A percentile compares a stretch with the other conserved stretches of the same genome.
Evolutionary conservation across 2,113 vertebrate species (phyloP).

Genomic region (Pseudopipra pipra): DNA sequence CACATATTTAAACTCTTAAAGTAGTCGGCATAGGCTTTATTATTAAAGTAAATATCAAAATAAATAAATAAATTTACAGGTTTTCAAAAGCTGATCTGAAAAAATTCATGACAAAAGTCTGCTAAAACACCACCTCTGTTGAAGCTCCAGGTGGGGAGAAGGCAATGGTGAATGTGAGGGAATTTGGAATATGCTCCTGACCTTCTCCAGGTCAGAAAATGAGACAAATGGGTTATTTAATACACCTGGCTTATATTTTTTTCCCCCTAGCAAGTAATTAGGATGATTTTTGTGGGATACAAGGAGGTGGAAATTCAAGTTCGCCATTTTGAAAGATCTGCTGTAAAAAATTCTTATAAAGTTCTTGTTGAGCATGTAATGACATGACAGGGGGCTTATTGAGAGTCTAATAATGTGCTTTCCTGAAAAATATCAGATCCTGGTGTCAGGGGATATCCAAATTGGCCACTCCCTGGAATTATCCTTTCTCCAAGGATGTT

Average conservation of each 20-base stretch:
- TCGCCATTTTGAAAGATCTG: not conserved
- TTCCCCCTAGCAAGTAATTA: not conserved
- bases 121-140: not conserved
- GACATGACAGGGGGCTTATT: not conserved
- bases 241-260: accelerated
- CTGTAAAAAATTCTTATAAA: not conserved
- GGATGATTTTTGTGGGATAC: not conserved
- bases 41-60: too few relatives aligned
- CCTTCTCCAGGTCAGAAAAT: not conserved
- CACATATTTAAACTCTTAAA: not conserved
- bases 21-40: not conserved
- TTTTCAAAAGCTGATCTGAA: not conserved
- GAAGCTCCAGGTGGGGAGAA: not conserved
- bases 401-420: not conserved
- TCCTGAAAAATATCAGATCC: not conserved
- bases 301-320: not conserved
- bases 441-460: not conserved
- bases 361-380: not conserved
- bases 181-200: not conserved
- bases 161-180: not conserved
- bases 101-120: not conserved
- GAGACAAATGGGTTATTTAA: not conserved
- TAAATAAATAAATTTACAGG: not conserved
- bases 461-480: not conserved
- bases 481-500: accelerated